These are phyloP conservation scores for Limnephilus auricula DNA, from an alignment of 2,888 invertebrate genomes.

Conservation along the genomic window DNA sequence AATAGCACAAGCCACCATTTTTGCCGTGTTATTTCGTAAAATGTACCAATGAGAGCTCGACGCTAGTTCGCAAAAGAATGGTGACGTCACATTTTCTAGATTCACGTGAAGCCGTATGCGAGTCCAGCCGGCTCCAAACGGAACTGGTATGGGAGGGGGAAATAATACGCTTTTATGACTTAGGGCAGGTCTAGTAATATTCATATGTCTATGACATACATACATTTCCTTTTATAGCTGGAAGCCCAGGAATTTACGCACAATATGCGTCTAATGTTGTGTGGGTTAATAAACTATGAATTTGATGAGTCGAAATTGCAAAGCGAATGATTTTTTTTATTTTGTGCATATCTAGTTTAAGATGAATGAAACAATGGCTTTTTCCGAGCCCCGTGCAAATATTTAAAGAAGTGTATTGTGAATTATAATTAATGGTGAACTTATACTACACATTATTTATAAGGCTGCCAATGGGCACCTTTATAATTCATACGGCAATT, in stretches of 20 bases:
- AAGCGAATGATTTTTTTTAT: neutral
- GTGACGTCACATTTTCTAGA: too few species aligned
- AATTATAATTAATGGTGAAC: neutral
- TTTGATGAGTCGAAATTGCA: neutral
- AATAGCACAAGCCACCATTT: too few species aligned
- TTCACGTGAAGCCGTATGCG: too few species aligned
- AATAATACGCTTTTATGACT: too few species aligned
- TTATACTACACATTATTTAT: neutral
- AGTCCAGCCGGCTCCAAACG: too few species aligned
- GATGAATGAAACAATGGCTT: neutral
- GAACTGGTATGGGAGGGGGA: too few species aligned
- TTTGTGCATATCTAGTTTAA: neutral
- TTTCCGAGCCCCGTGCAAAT: neutral
- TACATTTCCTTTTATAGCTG: neutral
- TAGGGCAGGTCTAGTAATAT: too few species aligned
- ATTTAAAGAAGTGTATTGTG: neutral
- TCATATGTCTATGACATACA: too few species aligned
- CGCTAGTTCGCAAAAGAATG: too few species aligned
- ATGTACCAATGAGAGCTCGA: too few species aligned
- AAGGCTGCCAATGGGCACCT: neutral
- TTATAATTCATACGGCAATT: too few species aligned
- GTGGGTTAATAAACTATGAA: neutral
- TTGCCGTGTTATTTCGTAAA: too few species aligned
- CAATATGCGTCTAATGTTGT: neutral
- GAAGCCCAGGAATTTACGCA: neutral